A percentile compares a stretch with the other conserved stretches of the same genome.
These are phyloP conservation scores for Australoheros facetus DNA, from an alignment of 2,797 vertebrate genomes.

Conservation along the genomic window DNA sequence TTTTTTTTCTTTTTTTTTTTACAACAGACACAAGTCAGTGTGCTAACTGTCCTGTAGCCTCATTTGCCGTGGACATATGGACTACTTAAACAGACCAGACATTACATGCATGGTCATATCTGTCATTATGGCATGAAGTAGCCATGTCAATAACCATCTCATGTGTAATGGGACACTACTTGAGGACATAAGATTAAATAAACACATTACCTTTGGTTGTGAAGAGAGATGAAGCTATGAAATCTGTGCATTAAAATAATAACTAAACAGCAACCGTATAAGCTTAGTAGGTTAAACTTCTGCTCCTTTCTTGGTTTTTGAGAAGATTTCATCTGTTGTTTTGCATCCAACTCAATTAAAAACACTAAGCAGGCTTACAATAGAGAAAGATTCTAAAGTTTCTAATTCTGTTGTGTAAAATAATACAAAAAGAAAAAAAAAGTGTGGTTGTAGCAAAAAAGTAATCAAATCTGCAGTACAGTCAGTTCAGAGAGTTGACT, in stretches of 20 bases:
- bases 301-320: not conserved
- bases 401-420: not conserved
- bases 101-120: slow-evolving; percentile 25
- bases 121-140: slow-evolving; percentile 44
- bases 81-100: slow-evolving; percentile 25
- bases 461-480: slow-evolving; percentile 13
- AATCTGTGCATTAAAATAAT: not conserved
- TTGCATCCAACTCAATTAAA: not conserved
- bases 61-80: slow-evolving; percentile 37
- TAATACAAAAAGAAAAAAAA: not conserved
- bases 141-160: slow-evolving; percentile 23
- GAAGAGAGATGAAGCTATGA: not conserved
- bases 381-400: not conserved
- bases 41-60: slow-evolving; percentile 23
- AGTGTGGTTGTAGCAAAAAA: not conserved
- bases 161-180: slow-evolving; percentile 24
- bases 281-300: not conserved
- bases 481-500: slow-evolving; percentile 3
- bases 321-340: not conserved
- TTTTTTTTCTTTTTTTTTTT: not conserved
- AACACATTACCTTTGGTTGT: not conserved
- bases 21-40: not conserved
- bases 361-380: not conserved
- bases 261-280: not conserved
- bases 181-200: slow-evolving; percentile 21